A percentile compares a stretch with the other conserved stretches of the same genome.
These are phyloP conservation scores for Meganola albula DNA, from an alignment of 2,888 invertebrate species.

Conservation along the genomic window DNA sequence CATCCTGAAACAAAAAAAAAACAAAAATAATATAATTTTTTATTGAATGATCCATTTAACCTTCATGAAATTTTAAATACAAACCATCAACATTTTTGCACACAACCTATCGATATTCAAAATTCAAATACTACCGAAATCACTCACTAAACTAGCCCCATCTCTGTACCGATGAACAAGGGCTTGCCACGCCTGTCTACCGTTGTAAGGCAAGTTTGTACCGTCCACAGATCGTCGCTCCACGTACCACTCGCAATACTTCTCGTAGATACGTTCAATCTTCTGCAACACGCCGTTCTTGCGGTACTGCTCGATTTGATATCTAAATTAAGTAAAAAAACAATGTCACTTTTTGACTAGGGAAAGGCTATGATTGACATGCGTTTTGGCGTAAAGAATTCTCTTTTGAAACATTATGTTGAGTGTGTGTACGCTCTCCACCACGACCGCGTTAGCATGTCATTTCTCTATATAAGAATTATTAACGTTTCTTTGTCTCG, in stretches of 20 bases:
- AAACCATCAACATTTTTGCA: not conserved
- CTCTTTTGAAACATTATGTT: too few relatives aligned
- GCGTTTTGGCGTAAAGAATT: too few relatives aligned
- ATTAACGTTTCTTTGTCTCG: too few relatives aligned
- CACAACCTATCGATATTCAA: too few relatives aligned
- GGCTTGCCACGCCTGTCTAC: conserved; percentile 85
- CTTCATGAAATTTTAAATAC: not conserved
- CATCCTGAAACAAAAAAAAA: conserved; percentile 48
- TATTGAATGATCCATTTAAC: not conserved
- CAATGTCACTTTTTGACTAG: too few relatives aligned
- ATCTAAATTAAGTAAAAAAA: conserved; percentile 46
- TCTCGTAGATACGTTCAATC: conserved; percentile 76
- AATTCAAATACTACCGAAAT: too few relatives aligned
- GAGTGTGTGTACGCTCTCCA: too few relatives aligned
- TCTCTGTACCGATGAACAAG: conserved; percentile 71
- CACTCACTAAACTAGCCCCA: conserved; percentile 70
- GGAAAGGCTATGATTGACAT: too few relatives aligned
- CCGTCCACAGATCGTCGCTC: conserved; percentile 46
- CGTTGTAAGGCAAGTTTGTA: conserved; percentile 61
- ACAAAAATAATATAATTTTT: not conserved
- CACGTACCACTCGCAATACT: conserved; percentile 82
- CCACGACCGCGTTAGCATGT: too few relatives aligned
- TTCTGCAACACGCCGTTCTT: conserved; percentile 82
- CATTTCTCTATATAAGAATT: too few relatives aligned
- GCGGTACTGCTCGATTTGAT: conserved; percentile 81